Evolutionary conservation across 1,140 invertebrate species (phyloP), one percentile per base, ranked within the genome.

Genomic region (Pseudomyrmex cubaensis): DNA sequence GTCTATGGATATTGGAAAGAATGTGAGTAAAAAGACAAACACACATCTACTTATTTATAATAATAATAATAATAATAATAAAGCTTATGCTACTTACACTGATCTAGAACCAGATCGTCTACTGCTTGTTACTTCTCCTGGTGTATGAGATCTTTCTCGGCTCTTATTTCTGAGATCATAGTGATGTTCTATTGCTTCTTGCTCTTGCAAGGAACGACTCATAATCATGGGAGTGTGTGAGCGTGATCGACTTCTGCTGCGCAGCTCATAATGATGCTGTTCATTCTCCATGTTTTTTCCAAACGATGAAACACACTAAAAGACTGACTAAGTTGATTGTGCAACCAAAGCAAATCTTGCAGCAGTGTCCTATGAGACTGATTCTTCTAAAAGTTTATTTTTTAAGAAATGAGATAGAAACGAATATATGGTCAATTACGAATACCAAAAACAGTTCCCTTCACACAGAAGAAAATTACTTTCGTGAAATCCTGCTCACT

Each of bases 211-310:
- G 2, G 63, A 69, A 66, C 66, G 87, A 57, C 25, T 91, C 17
- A 87, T 77, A 20, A 92, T 72, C 87, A 92, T 90, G 1, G 94
- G 94, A 48, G 93, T 94, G 63, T 91, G 90, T 5, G 94, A 94
- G 48, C 94, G 89, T 25, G 94, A 94, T 83, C 93, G 90, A 70
- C 93, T 94, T 44, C 93, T 89, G 73, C 90, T 94, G 72, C 93
- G 85, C 76, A 94, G 74, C 61, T 93, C 93, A 80, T 94, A 94
- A 57, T 91, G 87, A 83, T 91, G 92, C 54, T 90, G 91, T 25
- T 93, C 93, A 48, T 69, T 86, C 46, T 93, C 93, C 93, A 94
- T 94, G 46, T 25, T 90, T 22, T 91, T 92, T n/a, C 2, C 9
- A 62, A 70, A 83, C 35, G 73, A 46, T 35, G n/a, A 62, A 62